Evolutionary conservation across 2,888 invertebrate species (phyloP), one percentile per base, ranked within the genome.

Genomic region (Drosophila koepferae): DNA sequence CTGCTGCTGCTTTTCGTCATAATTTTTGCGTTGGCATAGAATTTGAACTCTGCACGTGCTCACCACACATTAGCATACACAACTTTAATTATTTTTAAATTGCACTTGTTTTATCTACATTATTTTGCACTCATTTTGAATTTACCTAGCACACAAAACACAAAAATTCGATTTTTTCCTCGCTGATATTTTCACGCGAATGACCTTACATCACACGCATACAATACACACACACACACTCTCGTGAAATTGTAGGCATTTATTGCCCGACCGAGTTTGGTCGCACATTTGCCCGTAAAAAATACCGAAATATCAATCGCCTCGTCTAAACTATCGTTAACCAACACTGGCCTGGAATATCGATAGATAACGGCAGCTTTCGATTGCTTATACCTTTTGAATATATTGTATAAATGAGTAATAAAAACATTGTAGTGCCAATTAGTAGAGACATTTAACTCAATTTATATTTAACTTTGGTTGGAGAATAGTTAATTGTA

Each of bases 121-220:
- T 70, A 73, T 65, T 88, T 81, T 76, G 67, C 75, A 86, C 73
- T 69, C 63, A 73, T 80, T 80, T 64, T 51, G 74, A 90, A 82
- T 89, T 91, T 92, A 91, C 91, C 91, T 91, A 91, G 89, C 89
- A 90, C 91, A 91, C 91, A 91, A 91, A 91, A 91, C 91, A 91
- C 90, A 91, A 90, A 91, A 91, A 84, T 91, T 91, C 86, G 86
- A 89, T 89, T 86, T 91, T 91, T 89, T 90, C 86, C 84, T 88
- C 89, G 87, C 90, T 89, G 90, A 90, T 90, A 87, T 90, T 89
- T 90, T 87, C 89, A 89, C 87, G 86, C 87, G 88, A 89, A 86
- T 88, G 89, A 89, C 88, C 88, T 88, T 87, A 87, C 89, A 87
- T 89, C 87, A 86, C 86, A 88, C 89, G 82, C 86, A 86, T 88